phyloP scores from a whole-genome alignment of 2,797 vertebrate species.

The Tenualosa thibaudeaui region DNA sequence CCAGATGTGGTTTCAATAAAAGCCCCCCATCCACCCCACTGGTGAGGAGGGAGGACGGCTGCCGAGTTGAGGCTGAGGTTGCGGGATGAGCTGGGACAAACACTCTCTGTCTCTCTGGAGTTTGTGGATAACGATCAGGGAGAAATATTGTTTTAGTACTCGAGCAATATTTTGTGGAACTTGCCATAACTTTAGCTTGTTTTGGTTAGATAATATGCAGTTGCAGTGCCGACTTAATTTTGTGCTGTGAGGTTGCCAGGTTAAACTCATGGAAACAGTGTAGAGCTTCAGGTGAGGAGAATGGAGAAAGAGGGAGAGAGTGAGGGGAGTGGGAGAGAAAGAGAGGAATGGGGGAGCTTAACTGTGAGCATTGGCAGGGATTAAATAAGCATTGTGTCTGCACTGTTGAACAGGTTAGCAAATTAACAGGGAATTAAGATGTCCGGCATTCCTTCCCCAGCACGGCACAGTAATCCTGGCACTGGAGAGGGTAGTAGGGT shows the following conservation, averaged over 20 bases:
- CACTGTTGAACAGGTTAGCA: constrained; percentile 74
- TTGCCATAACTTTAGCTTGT: constrained; percentile 11
- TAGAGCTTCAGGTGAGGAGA: not conserved
- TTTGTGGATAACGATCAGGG: not conserved
- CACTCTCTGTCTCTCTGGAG: not conserved
- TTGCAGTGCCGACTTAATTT: not conserved
- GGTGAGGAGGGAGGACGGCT: not conserved
- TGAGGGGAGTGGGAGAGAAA: not conserved
- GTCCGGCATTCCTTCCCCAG: constrained; percentile 67
- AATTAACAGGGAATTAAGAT: constrained; percentile 78
- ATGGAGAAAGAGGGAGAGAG: not conserved
- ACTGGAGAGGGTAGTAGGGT: constrained; percentile 31
- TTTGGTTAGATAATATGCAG: not conserved
- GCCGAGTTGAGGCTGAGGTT: not conserved
- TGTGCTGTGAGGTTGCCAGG: not conserved
- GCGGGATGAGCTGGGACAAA: not conserved
- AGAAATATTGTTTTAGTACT: not conserved
- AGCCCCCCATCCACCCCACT: not conserved
- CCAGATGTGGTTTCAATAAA: constrained; percentile 37
- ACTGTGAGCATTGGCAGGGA: constrained; percentile 56
- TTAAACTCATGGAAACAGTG: not conserved
- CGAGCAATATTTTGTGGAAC: not conserved
- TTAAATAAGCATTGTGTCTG: constrained; percentile 68
- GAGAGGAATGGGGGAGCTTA: constrained; percentile 35
- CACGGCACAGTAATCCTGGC: constrained; percentile 64